A percentile compares a stretch with the other conserved stretches of the same genome.
phyloP scores from a whole-genome alignment of 1,140 invertebrate genomes.

The Sycophaga agraensis region DNA sequence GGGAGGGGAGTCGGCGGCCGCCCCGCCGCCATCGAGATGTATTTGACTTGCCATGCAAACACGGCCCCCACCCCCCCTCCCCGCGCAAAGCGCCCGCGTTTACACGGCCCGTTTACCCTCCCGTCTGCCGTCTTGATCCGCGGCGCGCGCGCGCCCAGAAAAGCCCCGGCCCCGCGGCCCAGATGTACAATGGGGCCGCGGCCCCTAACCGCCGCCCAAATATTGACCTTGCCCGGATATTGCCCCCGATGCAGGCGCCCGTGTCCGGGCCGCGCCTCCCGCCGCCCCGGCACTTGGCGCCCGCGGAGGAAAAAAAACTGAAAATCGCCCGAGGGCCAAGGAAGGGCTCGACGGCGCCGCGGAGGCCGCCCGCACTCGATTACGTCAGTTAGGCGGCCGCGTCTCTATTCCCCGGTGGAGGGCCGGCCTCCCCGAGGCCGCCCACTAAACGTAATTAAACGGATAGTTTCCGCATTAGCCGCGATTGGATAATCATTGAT shows the following conservation, averaged over 20 bases:
- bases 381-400: slow-evolving; percentile 52
- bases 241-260: slow-evolving; percentile 49
- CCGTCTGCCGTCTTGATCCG: not conserved
- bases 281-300: not conserved
- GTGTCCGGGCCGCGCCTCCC: not conserved
- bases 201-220: slow-evolving; percentile 55
- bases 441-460: slow-evolving; percentile 56
- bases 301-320: not conserved
- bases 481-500: slow-evolving; percentile 57
- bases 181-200: slow-evolving; percentile 15
- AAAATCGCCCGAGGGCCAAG: not conserved
- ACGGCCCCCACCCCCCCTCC: no score
- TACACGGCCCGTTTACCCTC: no score
- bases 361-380: slow-evolving; percentile 40
- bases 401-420: slow-evolving; percentile 50
- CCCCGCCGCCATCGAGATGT: no score
- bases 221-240: slow-evolving; percentile 58
- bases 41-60: no score
- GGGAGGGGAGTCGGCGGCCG: not conserved
- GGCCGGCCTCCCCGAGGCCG: no score
- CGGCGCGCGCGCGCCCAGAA: slow-evolving; percentile 1
- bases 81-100: no score
- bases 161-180: slow-evolving; percentile 25
- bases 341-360: not conserved
- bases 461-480: slow-evolving; percentile 57